Percentiles rank a stretch among this genome's conserved stretches.
phyloP scores from a whole-genome alignment of 2,113 vertebrate genomes.

The Calidris pygmaea region DNA sequence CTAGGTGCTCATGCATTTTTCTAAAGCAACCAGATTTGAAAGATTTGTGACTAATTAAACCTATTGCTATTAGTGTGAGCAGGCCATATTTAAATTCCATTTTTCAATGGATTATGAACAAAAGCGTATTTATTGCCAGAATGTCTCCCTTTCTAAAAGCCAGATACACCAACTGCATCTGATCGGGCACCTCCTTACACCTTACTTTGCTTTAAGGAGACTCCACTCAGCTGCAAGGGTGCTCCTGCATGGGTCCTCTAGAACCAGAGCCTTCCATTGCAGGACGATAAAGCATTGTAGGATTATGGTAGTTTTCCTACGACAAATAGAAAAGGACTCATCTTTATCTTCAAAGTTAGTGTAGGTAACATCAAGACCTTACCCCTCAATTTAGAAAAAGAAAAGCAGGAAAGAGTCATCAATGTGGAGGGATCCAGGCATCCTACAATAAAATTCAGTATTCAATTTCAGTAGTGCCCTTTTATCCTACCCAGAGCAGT shows the following conservation, averaged over 20 bases:
- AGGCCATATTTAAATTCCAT: neutral
- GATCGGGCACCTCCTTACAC: neutral
- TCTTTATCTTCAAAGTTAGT: neutral
- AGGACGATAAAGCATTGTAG: neutral
- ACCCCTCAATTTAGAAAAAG: neutral
- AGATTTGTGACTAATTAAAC: neutral
- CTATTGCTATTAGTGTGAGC: neutral
- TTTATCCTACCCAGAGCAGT: neutral
- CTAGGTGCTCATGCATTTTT: neutral
- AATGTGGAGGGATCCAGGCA: neutral
- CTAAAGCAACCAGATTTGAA: neutral
- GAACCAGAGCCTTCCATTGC: neutral
- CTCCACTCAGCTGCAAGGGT: neutral
- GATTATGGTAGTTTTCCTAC: neutral
- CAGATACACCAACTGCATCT: neutral
- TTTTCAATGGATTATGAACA: neutral
- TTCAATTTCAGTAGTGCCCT: neutral
- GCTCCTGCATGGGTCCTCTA: neutral
- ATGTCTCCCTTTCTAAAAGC: neutral
- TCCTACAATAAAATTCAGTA: neutral
- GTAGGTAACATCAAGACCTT: neutral
- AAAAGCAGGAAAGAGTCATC: neutral
- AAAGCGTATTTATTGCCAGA: neutral
- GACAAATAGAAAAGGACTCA: neutral
- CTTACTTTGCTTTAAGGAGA: neutral